phyloP scores from a whole-genome alignment of 2,113 vertebrate genomes.

The Thinocorus orbignyianus region DNA sequence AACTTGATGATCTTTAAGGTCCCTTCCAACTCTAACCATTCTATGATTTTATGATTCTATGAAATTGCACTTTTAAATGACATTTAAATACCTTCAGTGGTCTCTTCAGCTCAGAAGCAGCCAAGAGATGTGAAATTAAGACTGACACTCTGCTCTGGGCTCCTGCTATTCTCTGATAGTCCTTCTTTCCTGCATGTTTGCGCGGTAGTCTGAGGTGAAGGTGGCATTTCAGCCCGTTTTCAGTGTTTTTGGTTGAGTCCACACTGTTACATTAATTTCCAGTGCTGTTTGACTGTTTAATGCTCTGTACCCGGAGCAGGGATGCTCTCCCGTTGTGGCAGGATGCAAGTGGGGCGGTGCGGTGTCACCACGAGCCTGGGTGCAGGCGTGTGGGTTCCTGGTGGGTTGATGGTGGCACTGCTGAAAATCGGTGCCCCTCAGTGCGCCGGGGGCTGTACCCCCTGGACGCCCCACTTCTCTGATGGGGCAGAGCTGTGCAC shows the following conservation, averaged over 20 bases:
- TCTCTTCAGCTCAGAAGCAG: neutral
- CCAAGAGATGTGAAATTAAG: neutral
- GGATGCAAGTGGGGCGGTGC: neutral
- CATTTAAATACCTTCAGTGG: neutral
- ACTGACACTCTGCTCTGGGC: neutral
- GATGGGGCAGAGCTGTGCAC: neutral
- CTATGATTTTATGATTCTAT: no score
- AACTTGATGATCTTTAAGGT: no score
- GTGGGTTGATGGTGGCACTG: accelerated
- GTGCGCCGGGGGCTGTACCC: neutral
- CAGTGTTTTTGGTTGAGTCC: neutral
- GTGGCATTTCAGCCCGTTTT: neutral
- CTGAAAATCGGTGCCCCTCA: neutral
- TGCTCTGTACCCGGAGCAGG: neutral
- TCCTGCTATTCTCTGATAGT: neutral
- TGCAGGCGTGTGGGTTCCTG: accelerated
- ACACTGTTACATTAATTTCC: neutral
- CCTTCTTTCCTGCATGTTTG: neutral
- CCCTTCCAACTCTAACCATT: no score
- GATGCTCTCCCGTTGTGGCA: neutral
- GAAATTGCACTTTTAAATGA: neutral
- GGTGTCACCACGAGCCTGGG: neutral
- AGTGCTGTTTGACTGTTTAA: neutral
- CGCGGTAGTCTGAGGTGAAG: neutral
- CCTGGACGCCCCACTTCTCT: neutral